Base-by-base conservation (phyloP, 2,888 invertebrate genomes). In the Oscheius onirici region DNA sequence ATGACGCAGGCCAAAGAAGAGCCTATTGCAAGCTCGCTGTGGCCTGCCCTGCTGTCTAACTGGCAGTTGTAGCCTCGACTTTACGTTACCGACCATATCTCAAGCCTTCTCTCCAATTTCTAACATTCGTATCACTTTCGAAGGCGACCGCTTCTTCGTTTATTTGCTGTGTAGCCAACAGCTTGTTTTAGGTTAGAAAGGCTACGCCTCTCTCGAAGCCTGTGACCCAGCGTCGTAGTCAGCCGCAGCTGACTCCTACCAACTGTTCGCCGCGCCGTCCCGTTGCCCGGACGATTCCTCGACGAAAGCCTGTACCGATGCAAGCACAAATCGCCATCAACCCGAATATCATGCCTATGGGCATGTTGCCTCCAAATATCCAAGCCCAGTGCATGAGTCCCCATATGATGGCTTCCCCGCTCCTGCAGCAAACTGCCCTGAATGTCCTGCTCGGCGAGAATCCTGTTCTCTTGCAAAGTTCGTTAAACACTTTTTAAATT, bases 201-300 rank as follows among this genome's bases (percentile, higher is more conserved):
- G 69, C 69, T 10, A 69, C 69, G 13, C 54, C 69, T 3, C 69
- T 63, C 13, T 15, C 44, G 24, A 61, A 49, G 46, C 63, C 17
- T 34, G n/a, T 17, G n/a, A n/a, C n/a, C n/a, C n/a, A n/a, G 10
- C 5, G 49, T 1, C 49, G 10, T 2, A 17, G 22, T 8, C 17
- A 49, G 15, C 15, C 8, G 49, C 20, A 10, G 10, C 17, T 17
- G 15, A 17, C 10, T 6, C 10, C 17, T 49, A 10, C 49, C 17
- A 26, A 17, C 10, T 46, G 11, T 63, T 24, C 26, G 11, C 63
- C 49, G 15, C 49, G 20, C 20, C 15, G 20, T 10, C 17, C 44
- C 44, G 44, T 49, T 17, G 17, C 17, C 49, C 17, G 17, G 22
- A 41, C 3, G 24, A 41, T 40, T n/a, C 43, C 49, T 15, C 49